phyloP scores from a whole-genome alignment of 2,888 invertebrate genomes.

The Axea sp. region DNA sequence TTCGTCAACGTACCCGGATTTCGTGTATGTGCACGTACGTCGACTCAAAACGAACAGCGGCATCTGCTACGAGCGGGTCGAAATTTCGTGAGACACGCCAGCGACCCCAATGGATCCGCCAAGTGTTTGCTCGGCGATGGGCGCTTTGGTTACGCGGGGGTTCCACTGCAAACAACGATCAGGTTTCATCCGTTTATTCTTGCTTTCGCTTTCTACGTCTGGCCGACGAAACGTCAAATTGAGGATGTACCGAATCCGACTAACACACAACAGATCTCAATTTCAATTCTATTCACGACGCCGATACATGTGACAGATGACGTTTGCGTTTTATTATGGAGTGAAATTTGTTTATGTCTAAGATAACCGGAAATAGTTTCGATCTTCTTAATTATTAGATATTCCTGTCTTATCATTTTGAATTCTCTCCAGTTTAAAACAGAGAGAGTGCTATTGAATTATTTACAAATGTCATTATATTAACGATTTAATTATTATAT shows the following conservation, averaged over 20 bases:
- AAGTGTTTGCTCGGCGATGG: constrained; percentile 72
- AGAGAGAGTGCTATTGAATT: no score
- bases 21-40: constrained; percentile 6
- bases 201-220: constrained; percentile 30
- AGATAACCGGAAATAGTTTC: no score
- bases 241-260: constrained; percentile 19
- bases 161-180: constrained; percentile 77
- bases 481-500: no score
- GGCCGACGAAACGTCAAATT: constrained; percentile 23
- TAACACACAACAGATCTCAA: constrained; percentile 38
- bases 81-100: constrained; percentile 51
- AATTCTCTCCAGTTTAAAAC: no score
- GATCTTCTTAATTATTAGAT: no score
- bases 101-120: constrained; percentile 58
- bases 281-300: constrained; percentile 21
- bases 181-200: constrained; percentile 72
- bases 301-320: constrained; percentile 10
- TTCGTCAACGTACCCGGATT: not conserved
- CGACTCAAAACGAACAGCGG: constrained; percentile 30
- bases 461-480: no score
- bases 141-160: constrained; percentile 77
- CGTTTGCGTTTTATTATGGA: not conserved
- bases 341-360: not conserved
- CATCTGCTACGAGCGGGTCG: constrained; percentile 55
- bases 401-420: no score